Evolutionary conservation across 2,888 invertebrate genomes (phyloP).

Genomic region (Lottia scabra): DNA sequence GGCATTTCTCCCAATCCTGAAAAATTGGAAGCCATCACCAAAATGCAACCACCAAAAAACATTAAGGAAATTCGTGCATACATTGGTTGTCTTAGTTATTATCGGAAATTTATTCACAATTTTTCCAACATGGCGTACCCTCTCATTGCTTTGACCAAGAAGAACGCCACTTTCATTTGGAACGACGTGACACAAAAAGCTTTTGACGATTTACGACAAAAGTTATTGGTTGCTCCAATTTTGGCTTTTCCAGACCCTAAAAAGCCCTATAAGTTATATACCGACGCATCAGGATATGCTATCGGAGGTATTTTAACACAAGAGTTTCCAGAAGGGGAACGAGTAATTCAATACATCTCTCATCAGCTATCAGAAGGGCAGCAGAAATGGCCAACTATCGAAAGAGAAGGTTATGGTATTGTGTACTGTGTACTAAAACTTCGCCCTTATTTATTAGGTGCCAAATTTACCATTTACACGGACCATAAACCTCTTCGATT

Average conservation of each 20-base stretch:
- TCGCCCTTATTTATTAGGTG: background rate
- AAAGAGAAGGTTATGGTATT: slow-evolving; percentile 10
- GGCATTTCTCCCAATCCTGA: slow-evolving; percentile 11
- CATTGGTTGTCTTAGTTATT: slow-evolving; percentile 2
- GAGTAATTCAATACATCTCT: slow-evolving; percentile 12
- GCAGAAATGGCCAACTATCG: slow-evolving; percentile 13
- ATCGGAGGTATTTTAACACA: slow-evolving; percentile 9
- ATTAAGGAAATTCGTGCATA: slow-evolving; percentile 2
- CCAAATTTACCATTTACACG: slow-evolving; percentile 7
- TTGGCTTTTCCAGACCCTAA: slow-evolving; percentile 13
- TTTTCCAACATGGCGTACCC: slow-evolving; percentile 10
- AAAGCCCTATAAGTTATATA: slow-evolving; percentile 6
- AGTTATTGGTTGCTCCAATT: slow-evolving; percentile 3
- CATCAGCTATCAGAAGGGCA: background rate
- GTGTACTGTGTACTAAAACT: background rate
- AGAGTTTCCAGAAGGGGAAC: background rate
- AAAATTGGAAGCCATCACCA: background rate
- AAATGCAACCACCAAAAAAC: background rate
- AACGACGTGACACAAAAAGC: slow-evolving; percentile 2
- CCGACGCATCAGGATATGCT: slow-evolving; percentile 14
- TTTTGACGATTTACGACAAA: slow-evolving; percentile 13
- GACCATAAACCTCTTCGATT: slow-evolving; percentile 16
- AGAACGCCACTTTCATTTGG: slow-evolving; percentile 7
- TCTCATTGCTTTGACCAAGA: slow-evolving; percentile 4
- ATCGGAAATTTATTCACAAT: background rate